phyloP scores from a whole-genome alignment of 2,113 vertebrate species.

The Setophaga coronata region DNA sequence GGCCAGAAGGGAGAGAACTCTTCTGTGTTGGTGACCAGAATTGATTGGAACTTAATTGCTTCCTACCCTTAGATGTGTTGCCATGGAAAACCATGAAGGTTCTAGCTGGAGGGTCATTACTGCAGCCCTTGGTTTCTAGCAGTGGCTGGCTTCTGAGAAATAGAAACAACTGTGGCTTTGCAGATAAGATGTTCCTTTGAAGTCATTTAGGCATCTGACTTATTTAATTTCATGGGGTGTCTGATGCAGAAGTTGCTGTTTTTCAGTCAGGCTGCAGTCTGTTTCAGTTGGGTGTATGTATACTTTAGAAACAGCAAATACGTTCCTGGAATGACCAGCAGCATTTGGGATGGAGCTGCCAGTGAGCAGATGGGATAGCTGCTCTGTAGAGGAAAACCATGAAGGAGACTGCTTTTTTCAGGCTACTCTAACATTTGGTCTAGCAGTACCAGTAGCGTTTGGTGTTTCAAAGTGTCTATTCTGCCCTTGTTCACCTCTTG shows the following conservation, averaged over 20 bases:
- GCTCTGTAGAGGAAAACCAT: not conserved
- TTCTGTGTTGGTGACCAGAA: not conserved
- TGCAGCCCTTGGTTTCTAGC: not conserved
- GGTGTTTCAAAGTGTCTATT: not conserved
- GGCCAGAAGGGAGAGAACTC: not conserved
- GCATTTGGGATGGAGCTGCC: not conserved
- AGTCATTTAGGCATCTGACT: constrained; percentile 2
- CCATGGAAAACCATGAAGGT: not conserved
- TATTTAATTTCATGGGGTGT: not conserved
- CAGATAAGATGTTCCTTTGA: constrained; percentile 11
- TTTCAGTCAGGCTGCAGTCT: not conserved
- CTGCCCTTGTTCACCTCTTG: not conserved
- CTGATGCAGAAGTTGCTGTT: not conserved
- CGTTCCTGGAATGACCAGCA: not conserved
- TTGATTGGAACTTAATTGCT: not conserved
- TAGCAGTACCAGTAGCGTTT: not conserved
- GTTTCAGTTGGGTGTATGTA: not conserved
- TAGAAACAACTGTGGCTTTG: not conserved
- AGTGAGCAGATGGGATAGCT: not conserved
- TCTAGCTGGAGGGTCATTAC: not conserved
- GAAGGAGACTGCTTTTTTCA: not conserved
- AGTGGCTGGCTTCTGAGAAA: not conserved
- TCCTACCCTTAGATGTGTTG: not conserved
- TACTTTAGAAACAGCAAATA: not conserved
- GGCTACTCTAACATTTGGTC: not conserved